Conservation (phyloP, 1,140 invertebrate species). For the Polypedilum pembai region DNA sequence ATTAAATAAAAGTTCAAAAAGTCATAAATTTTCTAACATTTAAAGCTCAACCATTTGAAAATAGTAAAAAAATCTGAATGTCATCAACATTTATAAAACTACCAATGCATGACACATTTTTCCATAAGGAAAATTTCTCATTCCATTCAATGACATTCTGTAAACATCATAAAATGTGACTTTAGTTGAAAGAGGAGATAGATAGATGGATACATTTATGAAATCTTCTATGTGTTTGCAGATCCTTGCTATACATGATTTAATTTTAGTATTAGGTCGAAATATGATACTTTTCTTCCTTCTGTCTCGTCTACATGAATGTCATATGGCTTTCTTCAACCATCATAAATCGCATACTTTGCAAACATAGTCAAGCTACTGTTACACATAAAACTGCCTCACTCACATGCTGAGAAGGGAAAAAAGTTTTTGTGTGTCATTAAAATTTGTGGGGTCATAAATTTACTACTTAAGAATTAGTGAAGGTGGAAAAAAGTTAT, state of each 20-base stretch:
- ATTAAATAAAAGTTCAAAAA: no score
- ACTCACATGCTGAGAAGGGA: not conserved
- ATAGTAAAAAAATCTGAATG: no score
- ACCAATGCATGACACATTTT: no score
- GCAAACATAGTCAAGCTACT: not conserved
- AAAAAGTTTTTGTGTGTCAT: constrained; percentile 2
- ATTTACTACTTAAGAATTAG: not conserved
- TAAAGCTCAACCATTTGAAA: no score
- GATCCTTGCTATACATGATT: not conserved
- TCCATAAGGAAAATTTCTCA: no score
- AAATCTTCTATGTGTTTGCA: not conserved
- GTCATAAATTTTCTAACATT: no score
- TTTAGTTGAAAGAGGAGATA: not conserved
- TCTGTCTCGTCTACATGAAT: not conserved
- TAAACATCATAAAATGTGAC: not conserved
- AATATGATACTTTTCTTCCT: constrained; percentile 13
- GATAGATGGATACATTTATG: not conserved
- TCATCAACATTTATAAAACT: no score
- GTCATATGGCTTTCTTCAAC: not conserved
- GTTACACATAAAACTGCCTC: no score
- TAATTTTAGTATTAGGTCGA: constrained; percentile 1
- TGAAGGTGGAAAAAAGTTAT: no score
- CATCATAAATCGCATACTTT: not conserved
- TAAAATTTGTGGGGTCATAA: constrained; percentile 13
- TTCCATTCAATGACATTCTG: not conserved